A percentile compares a stretch with the other conserved stretches of the same genome.
Evolutionary conservation across 2,797 vertebrate genomes (phyloP).

Genomic region (Sciurus vulgaris): DNA sequence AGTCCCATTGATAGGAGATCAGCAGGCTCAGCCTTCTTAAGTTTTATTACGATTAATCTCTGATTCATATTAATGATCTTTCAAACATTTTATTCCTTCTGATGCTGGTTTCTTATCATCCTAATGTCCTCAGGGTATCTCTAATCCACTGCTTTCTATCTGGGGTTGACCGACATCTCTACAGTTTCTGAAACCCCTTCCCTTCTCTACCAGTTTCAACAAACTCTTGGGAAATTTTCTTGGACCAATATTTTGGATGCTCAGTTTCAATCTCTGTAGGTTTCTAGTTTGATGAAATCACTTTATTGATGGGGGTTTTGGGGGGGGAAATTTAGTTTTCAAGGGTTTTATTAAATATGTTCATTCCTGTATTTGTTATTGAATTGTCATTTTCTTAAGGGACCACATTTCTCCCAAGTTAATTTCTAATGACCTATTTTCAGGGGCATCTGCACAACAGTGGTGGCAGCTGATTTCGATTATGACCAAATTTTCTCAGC

Average conservation of each 20-base stretch:
- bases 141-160: constrained; percentile 72
- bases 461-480: constrained; percentile 71
- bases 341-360: not conserved
- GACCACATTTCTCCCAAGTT: not conserved
- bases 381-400: constrained; percentile 65
- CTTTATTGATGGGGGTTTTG: not conserved
- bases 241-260: not conserved
- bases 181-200: constrained; percentile 10
- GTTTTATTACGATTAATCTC: constrained; percentile 82
- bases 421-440: constrained; percentile 62
- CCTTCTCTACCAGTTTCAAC: not conserved
- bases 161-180: constrained; percentile 28
- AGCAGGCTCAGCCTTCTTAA: constrained; percentile 82
- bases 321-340: not conserved
- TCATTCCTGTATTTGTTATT: constrained; percentile 51
- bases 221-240: not conserved
- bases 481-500: constrained; percentile 52
- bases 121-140: constrained; percentile 58
- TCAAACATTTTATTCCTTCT: constrained; percentile 81
- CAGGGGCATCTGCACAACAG: constrained; percentile 54
- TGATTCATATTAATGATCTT: constrained; percentile 83
- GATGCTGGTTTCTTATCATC: constrained; percentile 77
- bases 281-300: constrained; percentile 17
- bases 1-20: constrained; percentile 81
- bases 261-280: not conserved